Percentiles rank a stretch among this genome's conserved stretches.
Evolutionary conservation across 2,888 invertebrate genomes (phyloP).

Genomic region (Ormyrus nitidulus): DNA sequence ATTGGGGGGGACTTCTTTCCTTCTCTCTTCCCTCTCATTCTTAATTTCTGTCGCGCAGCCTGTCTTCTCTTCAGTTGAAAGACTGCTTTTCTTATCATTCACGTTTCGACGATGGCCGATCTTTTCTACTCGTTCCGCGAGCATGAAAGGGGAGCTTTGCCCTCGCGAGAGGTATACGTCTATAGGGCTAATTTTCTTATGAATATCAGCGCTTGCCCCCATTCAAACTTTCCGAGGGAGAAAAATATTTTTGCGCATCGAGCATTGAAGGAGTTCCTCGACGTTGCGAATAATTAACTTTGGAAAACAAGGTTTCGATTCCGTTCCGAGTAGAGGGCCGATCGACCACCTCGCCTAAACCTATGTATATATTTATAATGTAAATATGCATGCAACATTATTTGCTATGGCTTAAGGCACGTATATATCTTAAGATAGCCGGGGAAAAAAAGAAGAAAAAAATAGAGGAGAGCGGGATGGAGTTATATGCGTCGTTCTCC

Average conservation of each 20-base stretch:
- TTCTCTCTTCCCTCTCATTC: constrained; percentile 47
- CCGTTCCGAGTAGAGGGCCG: constrained; percentile 30
- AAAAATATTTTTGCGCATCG: no score
- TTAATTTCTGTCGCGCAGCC: constrained; percentile 47
- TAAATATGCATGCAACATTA: constrained; percentile 33
- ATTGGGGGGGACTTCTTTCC: constrained; percentile 45
- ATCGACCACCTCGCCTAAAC: constrained; percentile 39
- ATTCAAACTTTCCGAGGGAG: neutral
- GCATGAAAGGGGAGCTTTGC: neutral
- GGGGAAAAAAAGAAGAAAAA: constrained; percentile 20
- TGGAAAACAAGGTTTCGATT: neutral
- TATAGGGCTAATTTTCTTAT: constrained; percentile 9
- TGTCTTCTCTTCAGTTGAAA: constrained; percentile 26
- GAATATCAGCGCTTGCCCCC: neutral
- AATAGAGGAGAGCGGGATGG: neutral
- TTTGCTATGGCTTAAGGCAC: constrained; percentile 20
- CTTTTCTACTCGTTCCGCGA: constrained; percentile 23
- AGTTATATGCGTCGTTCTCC: neutral
- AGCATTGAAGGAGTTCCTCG: neutral
- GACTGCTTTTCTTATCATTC: constrained; percentile 51
- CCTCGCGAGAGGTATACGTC: neutral
- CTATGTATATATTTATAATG: neutral
- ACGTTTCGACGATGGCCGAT: constrained; percentile 49
- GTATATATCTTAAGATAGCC: constrained; percentile 12
- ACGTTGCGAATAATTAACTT: neutral